Evolutionary conservation across 1,140 invertebrate genomes (phyloP).

Genomic region (Mesaphorura yosii): DNA sequence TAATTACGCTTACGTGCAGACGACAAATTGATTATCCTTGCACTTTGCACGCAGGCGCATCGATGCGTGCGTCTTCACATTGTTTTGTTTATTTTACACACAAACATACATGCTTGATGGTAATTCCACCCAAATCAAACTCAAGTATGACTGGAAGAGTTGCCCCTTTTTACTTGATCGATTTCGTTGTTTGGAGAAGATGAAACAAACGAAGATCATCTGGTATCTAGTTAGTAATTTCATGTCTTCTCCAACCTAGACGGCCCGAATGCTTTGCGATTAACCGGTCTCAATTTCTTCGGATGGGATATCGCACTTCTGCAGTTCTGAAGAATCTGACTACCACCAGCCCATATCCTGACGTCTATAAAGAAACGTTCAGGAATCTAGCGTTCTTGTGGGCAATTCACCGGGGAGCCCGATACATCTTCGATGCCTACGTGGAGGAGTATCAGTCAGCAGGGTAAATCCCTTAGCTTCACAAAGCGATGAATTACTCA

Average conservation of each 20-base stretch:
- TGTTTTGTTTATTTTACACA: no score
- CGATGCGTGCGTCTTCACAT: no score
- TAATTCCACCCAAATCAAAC: no score
- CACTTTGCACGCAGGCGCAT: no score
- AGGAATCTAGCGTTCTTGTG: constrained; percentile 29
- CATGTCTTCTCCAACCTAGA: no score
- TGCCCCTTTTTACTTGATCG: no score
- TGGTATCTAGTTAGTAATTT: background rate
- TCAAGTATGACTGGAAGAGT: no score
- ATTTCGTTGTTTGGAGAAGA: no score
- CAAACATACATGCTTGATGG: no score
- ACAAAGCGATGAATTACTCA: background rate
- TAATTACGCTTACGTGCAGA: no score
- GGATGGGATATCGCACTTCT: constrained; percentile 26
- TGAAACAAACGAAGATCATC: no score
- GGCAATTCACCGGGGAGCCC: constrained; percentile 30
- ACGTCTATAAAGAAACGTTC: constrained; percentile 27
- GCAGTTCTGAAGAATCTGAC: constrained; percentile 21
- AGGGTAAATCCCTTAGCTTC: constrained; percentile 17
- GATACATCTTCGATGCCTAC: constrained; percentile 30
- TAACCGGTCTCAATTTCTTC: constrained; percentile 22
- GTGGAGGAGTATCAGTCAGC: constrained; percentile 30
- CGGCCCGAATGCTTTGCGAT: constrained; percentile 27
- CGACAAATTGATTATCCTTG: no score
- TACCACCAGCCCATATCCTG: constrained; percentile 9